Percentiles rank a stretch among this genome's conserved stretches.
These are phyloP conservation scores for Halcyon badia DNA, from an alignment of 2,797 vertebrate genomes.

Conservation along the genomic window DNA sequence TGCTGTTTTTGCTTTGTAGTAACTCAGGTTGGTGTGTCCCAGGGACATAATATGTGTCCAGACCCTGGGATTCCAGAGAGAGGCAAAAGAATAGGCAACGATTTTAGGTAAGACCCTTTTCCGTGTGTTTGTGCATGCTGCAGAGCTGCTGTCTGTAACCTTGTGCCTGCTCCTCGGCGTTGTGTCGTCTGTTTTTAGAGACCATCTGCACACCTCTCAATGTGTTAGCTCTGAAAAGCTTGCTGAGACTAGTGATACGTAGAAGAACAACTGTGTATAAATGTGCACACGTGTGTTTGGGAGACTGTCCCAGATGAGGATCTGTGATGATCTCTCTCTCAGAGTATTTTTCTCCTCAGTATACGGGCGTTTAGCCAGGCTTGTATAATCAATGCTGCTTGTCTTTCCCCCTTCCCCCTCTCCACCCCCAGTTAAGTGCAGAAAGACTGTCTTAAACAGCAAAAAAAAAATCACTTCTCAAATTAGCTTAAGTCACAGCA, in stretches of 20 bases:
- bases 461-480: background rate
- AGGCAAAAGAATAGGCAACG: slow-evolving; percentile 98
- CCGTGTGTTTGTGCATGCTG: background rate
- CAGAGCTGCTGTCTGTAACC: background rate
- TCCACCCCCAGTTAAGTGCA: background rate
- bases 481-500: background rate
- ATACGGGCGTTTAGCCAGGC: background rate
- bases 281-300: background rate
- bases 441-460: background rate
- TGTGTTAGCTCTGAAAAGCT: background rate
- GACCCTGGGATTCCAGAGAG: slow-evolving; percentile 97
- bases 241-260: background rate
- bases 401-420: background rate
- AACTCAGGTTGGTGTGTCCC: slow-evolving; percentile 98
- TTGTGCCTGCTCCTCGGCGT: background rate
- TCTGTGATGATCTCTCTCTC: too few species aligned
- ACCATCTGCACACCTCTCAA: background rate
- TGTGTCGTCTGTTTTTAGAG: background rate
- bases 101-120: slow-evolving; percentile 91
- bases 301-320: background rate
- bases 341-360: background rate
- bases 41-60: slow-evolving; percentile 99
- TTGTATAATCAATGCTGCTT: background rate
- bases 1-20: slow-evolving; percentile 88
- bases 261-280: background rate